These are phyloP conservation scores for Pammene fasciana DNA, from an alignment of 2,888 invertebrate genomes.

Conservation along the genomic window DNA sequence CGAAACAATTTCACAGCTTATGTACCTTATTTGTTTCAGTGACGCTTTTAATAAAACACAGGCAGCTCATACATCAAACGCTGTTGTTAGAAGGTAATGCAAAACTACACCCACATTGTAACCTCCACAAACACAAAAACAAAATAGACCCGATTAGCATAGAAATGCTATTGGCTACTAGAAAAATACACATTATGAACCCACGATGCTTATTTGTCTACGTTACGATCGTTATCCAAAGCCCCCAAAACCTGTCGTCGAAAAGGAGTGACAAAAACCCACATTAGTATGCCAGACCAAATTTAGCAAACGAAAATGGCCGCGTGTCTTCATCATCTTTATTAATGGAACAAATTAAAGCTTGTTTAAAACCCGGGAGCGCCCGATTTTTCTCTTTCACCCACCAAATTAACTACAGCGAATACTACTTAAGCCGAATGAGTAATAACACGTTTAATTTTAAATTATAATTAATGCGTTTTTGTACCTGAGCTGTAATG, in stretches of 20 bases:
- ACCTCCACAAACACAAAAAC: background rate
- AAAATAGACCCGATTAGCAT: background rate
- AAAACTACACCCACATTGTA: background rate
- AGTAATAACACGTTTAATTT: conserved; percentile 53
- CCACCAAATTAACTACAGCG: conserved; percentile 75
- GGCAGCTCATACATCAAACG: no score
- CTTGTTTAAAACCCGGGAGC: conserved; percentile 61
- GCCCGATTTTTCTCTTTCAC: conserved; percentile 72
- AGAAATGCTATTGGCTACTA: conserved; percentile 25
- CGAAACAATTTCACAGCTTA: no score
- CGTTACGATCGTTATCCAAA: conserved; percentile 31
- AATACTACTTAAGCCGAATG: conserved; percentile 68
- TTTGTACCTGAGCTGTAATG: conserved; percentile 36
- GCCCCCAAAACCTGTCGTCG: conserved; percentile 43
- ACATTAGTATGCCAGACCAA: conserved; percentile 50
- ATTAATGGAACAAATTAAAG: conserved; percentile 78
- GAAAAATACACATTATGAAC: conserved; percentile 18
- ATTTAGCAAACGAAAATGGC: conserved; percentile 51
- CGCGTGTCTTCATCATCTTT: conserved; percentile 70
- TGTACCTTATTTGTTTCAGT: no score
- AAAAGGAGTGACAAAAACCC: conserved; percentile 46
- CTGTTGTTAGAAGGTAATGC: no score
- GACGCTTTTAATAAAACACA: no score
- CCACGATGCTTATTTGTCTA: conserved; percentile 26
- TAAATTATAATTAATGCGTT: conserved; percentile 47